phyloP scores from a whole-genome alignment of 2,888 invertebrate genomes.

The Dasysyrphus tricinctus region DNA sequence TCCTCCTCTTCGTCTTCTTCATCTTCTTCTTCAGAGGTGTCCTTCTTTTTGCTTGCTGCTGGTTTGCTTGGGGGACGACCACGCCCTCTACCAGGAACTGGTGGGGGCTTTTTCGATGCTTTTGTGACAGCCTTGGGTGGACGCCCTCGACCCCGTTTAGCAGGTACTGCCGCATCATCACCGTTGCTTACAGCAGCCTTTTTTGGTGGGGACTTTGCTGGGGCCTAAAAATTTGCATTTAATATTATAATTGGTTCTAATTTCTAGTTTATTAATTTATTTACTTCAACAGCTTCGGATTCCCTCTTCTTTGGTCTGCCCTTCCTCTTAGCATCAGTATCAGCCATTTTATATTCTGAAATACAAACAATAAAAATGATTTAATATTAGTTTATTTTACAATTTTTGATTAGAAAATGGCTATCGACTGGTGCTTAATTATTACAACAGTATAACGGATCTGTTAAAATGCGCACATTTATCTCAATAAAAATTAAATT shows the following conservation, averaged over 20 bases:
- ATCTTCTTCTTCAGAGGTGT: slow-evolving; percentile 40
- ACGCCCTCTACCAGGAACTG: slow-evolving; percentile 60
- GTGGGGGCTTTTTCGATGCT: slow-evolving; percentile 25
- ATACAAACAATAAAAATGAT: neutral
- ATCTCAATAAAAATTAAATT: too few relatives aligned
- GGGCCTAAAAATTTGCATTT: neutral
- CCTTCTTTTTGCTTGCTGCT: slow-evolving; percentile 42
- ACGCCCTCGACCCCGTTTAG: slow-evolving; percentile 66
- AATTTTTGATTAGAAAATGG: too few relatives aligned
- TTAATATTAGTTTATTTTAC: neutral
- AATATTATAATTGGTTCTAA: neutral
- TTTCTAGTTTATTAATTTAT: neutral
- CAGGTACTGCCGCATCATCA: slow-evolving; percentile 50
- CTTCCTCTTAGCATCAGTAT: slow-evolving; percentile 57
- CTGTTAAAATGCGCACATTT: too few relatives aligned
- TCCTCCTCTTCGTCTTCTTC: slow-evolving; percentile 52
- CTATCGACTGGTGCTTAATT: too few relatives aligned
- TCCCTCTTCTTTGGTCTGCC: slow-evolving; percentile 69
- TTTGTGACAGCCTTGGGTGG: slow-evolving; percentile 43
- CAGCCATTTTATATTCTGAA: slow-evolving; percentile 48
- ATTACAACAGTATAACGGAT: too few relatives aligned
- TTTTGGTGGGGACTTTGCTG: slow-evolving; percentile 24
- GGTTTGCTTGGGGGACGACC: slow-evolving; percentile 60
- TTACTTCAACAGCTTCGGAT: slow-evolving; percentile 39
- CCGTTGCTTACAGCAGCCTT: slow-evolving; percentile 58